Percentiles rank a stretch among this genome's conserved stretches.
phyloP scores from a whole-genome alignment of 1,140 invertebrate species.

The Dendroctonus ponderosae region DNA sequence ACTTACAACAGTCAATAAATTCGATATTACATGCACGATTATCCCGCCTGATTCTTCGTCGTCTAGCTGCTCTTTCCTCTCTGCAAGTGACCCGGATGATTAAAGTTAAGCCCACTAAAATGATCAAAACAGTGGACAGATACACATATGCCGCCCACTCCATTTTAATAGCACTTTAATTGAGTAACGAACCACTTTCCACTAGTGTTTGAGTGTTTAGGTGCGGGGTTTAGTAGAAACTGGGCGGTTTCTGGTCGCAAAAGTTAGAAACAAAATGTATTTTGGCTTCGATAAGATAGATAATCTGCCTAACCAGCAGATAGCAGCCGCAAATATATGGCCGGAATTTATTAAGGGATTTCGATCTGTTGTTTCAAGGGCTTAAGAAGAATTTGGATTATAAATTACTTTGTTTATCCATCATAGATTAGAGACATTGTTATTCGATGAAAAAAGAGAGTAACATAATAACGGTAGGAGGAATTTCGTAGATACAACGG shows the following conservation, averaged over 20 bases:
- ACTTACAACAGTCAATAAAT: slow-evolving; percentile 19
- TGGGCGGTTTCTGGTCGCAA: not conserved
- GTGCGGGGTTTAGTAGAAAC: not conserved
- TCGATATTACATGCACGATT: not conserved
- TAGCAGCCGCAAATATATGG: no score
- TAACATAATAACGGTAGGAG: no score
- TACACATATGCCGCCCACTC: slow-evolving; percentile 9
- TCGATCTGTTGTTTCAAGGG: no score
- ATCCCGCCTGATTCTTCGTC: not conserved
- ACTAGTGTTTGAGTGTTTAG: not conserved
- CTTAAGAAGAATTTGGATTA: no score
- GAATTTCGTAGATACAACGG: no score
- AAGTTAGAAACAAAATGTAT: not conserved
- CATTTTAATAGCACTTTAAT: not conserved
- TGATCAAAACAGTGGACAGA: slow-evolving; percentile 10
- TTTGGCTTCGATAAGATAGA: no score
- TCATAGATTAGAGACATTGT: no score
- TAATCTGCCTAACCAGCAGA: no score
- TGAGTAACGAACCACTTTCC: not conserved
- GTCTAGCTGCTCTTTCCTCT: not conserved
- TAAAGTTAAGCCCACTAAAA: slow-evolving; percentile 5
- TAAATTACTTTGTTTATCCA: no score
- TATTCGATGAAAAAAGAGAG: no score
- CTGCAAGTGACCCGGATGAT: slow-evolving; percentile 5
- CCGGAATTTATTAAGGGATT: no score